Conservation (phyloP, 2,113 vertebrate species). For the Choloepus hoffmanni region DNA sequence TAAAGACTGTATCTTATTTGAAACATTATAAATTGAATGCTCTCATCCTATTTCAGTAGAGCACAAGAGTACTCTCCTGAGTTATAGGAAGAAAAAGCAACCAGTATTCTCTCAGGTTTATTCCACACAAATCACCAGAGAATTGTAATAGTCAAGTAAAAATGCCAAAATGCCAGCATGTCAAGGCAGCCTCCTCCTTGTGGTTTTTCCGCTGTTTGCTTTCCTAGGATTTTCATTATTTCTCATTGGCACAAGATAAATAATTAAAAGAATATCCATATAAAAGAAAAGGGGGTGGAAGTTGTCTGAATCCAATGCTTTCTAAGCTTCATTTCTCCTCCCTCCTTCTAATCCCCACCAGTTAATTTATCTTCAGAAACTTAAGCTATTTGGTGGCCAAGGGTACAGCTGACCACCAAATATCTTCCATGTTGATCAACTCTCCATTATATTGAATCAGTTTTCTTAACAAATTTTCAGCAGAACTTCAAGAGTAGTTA, state of each 20-base stretch:
- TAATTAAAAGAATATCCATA: slow-evolving; percentile 3
- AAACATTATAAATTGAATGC: neutral
- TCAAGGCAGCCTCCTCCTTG: neutral
- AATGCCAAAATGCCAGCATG: neutral
- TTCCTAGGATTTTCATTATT: neutral
- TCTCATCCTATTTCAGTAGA: slow-evolving; percentile 27
- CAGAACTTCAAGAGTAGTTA: neutral
- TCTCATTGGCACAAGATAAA: neutral
- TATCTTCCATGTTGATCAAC: neutral
- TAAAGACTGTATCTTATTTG: neutral
- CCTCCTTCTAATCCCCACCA: neutral
- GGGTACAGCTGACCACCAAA: neutral
- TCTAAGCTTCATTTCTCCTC: neutral
- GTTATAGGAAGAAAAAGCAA: neutral
- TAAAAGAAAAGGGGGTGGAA: neutral
- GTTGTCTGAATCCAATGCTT: slow-evolving; percentile 41
- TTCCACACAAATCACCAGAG: neutral
- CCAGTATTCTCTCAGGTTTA: neutral
- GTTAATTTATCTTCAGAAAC: neutral
- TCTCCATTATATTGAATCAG: neutral
- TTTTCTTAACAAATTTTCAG: neutral
- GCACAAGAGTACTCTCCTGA: too few relatives aligned
- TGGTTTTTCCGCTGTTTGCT: neutral
- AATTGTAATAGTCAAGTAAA: slow-evolving; percentile 20
- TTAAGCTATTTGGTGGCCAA: neutral